phyloP scores from a whole-genome alignment of 2,888 invertebrate species.

The Podotricha telesiphe region DNA sequence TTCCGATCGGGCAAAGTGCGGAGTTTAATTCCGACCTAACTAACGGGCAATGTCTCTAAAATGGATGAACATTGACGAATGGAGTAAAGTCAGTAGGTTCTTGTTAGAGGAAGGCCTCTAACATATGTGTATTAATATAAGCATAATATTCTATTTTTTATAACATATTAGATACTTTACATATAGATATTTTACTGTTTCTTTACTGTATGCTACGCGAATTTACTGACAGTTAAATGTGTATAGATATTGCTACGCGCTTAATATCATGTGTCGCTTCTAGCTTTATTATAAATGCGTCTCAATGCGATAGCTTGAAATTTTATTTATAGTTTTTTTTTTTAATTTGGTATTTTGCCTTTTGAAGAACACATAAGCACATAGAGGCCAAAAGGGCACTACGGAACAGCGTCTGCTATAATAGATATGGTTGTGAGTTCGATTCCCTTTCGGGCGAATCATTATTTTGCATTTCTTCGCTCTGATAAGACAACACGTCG shows the following conservation, averaged over 20 bases:
- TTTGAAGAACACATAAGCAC: no score
- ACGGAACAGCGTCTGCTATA: no score
- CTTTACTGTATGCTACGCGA: neutral
- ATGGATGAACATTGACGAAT: no score
- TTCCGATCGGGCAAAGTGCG: neutral
- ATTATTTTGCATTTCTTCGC: neutral
- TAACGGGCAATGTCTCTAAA: neutral
- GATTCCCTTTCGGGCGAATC: neutral
- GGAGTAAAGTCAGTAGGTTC: no score
- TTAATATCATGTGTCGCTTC: neutral
- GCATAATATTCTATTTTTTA: no score
- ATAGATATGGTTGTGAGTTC: no score
- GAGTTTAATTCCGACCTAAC: neutral
- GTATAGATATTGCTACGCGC: neutral
- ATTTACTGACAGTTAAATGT: neutral
- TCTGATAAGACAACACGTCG: neutral
- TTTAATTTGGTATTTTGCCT: no score
- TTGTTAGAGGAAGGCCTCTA: no score
- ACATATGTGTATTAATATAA: no score
- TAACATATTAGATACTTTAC: no score
- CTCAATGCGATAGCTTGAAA: neutral
- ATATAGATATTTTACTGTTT: no score
- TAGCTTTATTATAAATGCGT: neutral
- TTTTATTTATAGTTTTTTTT: neutral
- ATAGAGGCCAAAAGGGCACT: no score